These are phyloP conservation scores for Clarias macrocephalus DNA, from an alignment of 2,113 vertebrate genomes.

Conservation along the genomic window DNA sequence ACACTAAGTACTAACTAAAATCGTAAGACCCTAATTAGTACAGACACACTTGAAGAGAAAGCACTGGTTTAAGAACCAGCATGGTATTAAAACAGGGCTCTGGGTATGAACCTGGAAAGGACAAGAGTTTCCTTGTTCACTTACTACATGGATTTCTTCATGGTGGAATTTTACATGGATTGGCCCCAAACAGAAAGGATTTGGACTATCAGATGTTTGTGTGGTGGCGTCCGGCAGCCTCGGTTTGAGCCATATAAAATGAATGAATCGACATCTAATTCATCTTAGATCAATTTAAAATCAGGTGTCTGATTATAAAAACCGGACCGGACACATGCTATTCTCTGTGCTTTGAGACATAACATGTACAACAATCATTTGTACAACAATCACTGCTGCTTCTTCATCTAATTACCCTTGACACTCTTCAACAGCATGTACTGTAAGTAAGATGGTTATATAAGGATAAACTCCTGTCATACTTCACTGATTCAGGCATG, in stretches of 20 bases:
- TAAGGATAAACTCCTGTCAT: not conserved
- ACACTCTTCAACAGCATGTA: not conserved
- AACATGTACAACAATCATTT: not conserved
- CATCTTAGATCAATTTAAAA: not conserved
- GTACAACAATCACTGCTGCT: not conserved
- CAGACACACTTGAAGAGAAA: not conserved
- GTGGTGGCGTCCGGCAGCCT: conserved; percentile 16
- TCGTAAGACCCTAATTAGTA: not conserved
- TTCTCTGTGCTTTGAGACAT: not conserved
- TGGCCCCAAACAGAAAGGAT: conserved; percentile 20
- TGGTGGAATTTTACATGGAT: conserved; percentile 11
- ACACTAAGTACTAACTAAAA: not conserved
- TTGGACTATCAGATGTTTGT: conserved; percentile 32
- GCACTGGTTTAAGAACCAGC: not conserved
- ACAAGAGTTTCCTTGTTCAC: not conserved
- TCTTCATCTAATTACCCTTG: not conserved
- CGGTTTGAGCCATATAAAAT: not conserved
- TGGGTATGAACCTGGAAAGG: not conserved
- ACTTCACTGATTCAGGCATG: not conserved
- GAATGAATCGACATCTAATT: conserved; percentile 17
- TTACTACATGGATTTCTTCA: conserved; percentile 12
- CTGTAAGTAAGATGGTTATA: not conserved
- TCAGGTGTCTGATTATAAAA: not conserved
- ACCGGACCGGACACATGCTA: not conserved
- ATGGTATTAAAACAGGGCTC: not conserved